These are phyloP conservation scores for Alouatta palliata DNA, from an alignment of 2,113 vertebrate species.

Conservation along the genomic window DNA sequence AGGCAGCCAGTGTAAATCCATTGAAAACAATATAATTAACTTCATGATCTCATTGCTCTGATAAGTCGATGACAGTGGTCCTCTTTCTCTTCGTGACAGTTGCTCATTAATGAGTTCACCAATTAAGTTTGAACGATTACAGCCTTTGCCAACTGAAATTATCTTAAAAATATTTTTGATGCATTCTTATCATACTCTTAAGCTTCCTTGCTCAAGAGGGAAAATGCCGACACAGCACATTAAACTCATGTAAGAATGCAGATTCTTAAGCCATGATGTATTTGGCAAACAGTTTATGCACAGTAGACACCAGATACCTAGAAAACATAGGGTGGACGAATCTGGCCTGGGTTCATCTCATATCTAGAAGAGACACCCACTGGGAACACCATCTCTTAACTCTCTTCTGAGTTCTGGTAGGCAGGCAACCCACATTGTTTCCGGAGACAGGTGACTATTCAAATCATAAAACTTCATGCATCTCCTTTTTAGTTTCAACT, in stretches of 20 bases:
- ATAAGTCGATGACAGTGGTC: conserved; percentile 82
- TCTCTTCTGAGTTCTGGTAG: conserved; percentile 71
- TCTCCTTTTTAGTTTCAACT: conserved; percentile 75
- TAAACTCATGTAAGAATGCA: conserved; percentile 72
- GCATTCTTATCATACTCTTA: conserved; percentile 76
- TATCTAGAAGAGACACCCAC: conserved; percentile 72
- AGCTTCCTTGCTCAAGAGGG: conserved; percentile 79
- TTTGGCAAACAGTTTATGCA: conserved; percentile 75
- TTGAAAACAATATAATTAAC: conserved; percentile 84
- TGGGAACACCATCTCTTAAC: conserved; percentile 66
- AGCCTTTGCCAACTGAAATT: conserved; percentile 82
- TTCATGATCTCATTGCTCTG: conserved; percentile 82
- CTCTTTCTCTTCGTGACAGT: conserved; percentile 82
- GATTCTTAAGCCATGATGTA: conserved; percentile 49
- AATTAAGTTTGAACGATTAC: conserved; percentile 84
- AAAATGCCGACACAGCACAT: conserved; percentile 75
- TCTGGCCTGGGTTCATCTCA: conserved; percentile 74
- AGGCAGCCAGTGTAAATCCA: conserved; percentile 81
- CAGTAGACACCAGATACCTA: conserved; percentile 56
- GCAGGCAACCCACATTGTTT: conserved; percentile 75
- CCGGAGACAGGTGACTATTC: conserved; percentile 79
- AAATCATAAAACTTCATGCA: conserved; percentile 76
- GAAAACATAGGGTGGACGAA: conserved; percentile 68
- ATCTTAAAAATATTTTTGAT: conserved; percentile 81
- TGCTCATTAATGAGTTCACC: conserved; percentile 84